Evolutionary conservation across 2,113 vertebrate species (phyloP), one percentile per base, ranked within the genome.

Genomic region (Syngnathus typhle): DNA sequence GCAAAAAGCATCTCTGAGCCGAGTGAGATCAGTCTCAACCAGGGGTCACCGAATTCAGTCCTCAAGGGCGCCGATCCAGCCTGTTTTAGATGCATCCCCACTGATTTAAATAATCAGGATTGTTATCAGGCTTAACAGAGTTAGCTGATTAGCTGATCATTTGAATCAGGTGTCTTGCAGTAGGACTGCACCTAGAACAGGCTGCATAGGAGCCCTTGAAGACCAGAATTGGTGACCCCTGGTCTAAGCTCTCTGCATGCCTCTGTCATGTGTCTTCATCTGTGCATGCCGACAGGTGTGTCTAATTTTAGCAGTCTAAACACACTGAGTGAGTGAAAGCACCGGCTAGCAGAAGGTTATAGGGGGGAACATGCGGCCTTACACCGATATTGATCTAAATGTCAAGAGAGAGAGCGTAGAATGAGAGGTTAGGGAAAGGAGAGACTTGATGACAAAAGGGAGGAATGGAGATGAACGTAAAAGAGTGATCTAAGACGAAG

Each of bases 11-110:
- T 65, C 77, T 73, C 67, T 82, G 80, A 87, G 80, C 71, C 81
- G 80, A 87, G 80, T 74, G 77, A 84, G 80, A 87, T 85, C 80
- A 82, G 82, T 84, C 77, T 74, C 1, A 43, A 0, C 27, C 27
- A 32, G 27, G 27, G 3, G 2, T 32, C 27, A 3, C 27, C 27
- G 27, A 32, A 3, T 32, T 3, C 27, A 32, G 27, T 32, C 2
- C 27, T 32, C 27, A 32, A 32, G 27, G 27, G 27, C 27, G 27
- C 27, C 27, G 3, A 32, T 32, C 27, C 27, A 32, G 27, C 27
- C 27, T 32, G 27, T 32, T 32, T 32, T 32, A 32, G 27, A 32
- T 32, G 27, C 27, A 32, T 32, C 27, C 27, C 27, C 27, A 32
- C 27, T 32, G 27, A 32, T 32, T 32, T 32, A 32, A 32, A 32